Conservation (phyloP, 53 echinoderm and acorn worm species). For the Holothuria scabra region DNA sequence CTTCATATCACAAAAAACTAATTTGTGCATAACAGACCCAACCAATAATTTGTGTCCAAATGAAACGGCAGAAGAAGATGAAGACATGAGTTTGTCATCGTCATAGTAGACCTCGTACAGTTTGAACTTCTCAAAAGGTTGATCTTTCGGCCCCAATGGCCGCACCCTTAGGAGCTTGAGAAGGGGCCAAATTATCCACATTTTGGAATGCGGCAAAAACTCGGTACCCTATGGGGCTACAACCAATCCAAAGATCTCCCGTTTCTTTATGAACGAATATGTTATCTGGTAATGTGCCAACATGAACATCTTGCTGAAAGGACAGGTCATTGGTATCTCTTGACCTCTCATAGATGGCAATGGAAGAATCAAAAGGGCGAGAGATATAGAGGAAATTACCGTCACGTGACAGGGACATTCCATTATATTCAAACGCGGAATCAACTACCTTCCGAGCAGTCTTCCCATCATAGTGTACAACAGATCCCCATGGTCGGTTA, state of each 20-base stretch:
- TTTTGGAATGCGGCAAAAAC: background rate
- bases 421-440: background rate
- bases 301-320: background rate
- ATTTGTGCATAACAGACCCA: background rate
- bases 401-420: conserved; percentile 2
- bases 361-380: background rate
- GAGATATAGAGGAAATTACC: background rate
- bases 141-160: background rate
- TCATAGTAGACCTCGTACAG: background rate
- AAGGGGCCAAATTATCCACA: background rate
- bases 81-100: background rate
- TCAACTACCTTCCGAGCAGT: background rate
- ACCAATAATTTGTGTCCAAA: background rate
- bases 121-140: background rate
- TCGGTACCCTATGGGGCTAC: background rate
- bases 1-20: background rate
- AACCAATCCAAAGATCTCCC: conserved; percentile 13
- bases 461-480: conserved; percentile 6
- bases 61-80: background rate
- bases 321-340: background rate
- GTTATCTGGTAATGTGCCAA: background rate
- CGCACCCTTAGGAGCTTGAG: background rate
- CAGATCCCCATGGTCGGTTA: background rate
- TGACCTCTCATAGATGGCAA: background rate
- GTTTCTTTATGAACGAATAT: background rate